Conservation (phyloP, 2,113 vertebrate species). For the Pseudonaja textilis region DNA sequence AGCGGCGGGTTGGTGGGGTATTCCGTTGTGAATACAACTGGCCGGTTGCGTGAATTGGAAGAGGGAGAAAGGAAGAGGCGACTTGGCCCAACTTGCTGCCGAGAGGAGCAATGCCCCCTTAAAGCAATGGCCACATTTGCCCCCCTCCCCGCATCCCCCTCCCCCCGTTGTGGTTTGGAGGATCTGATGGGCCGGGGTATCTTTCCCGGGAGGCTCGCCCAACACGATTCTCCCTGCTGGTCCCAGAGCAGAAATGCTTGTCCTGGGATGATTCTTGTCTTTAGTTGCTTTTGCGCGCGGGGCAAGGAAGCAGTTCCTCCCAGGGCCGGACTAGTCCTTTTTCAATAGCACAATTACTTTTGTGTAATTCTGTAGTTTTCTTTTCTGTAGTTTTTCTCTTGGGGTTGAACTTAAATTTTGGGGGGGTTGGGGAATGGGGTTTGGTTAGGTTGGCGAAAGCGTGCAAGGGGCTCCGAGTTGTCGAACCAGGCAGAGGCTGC, state of each 20-base stretch:
- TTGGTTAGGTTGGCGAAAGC: conserved; percentile 27
- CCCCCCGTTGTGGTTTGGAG: not conserved
- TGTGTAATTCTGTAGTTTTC: not conserved
- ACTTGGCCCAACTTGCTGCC: not conserved
- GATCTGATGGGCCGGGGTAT: not conserved
- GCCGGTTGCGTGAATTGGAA: not conserved
- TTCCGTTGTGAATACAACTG: not conserved
- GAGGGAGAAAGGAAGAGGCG: not conserved
- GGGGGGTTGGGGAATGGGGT: not conserved
- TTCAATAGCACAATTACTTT: conserved; percentile 41
- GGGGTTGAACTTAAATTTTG: conserved; percentile 21
- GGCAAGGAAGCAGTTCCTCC: not conserved
- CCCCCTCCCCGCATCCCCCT: not conserved
- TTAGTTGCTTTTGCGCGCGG: not conserved
- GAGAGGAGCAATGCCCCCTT: not conserved
- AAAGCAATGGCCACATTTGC: not conserved
- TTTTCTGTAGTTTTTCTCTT: conserved; percentile 32
- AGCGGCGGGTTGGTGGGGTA: not conserved
- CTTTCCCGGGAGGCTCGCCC: not conserved
- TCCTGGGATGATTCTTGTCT: not conserved
- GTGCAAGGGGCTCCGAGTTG: conserved; percentile 36
- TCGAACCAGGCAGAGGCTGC: conserved; percentile 61
- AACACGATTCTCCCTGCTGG: not conserved
- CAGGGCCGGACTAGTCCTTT: not conserved
- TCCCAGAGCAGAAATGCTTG: not conserved